These are phyloP conservation scores for Augiades crinisus DNA, from an alignment of 2,888 invertebrate genomes.

Conservation along the genomic window DNA sequence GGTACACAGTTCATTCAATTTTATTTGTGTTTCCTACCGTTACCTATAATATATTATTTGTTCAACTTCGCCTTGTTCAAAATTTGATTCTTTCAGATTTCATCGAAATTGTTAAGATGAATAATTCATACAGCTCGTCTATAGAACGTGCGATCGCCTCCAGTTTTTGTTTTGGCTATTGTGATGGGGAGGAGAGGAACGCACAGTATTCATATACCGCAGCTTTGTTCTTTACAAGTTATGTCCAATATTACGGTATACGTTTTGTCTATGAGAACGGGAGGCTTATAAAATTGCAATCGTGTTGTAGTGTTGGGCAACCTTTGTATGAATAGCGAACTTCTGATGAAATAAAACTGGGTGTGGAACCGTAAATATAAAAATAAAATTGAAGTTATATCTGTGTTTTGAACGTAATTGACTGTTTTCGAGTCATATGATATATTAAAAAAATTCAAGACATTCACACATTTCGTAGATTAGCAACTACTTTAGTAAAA, in stretches of 20 bases:
- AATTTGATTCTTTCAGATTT: conserved; percentile 25
- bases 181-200: conserved; percentile 1
- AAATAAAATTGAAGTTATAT: no score
- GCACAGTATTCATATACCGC: conserved; percentile 3
- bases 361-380: no score
- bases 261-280: not conserved
- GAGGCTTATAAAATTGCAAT: not conserved
- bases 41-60: conserved; percentile 17
- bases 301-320: not conserved
- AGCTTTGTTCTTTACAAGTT: conserved; percentile 14
- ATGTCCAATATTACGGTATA: conserved; percentile 11
- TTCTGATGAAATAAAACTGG: no score
- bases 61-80: conserved; percentile 16
- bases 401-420: no score
- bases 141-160: conserved; percentile 36
- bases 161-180: not conserved
- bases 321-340: not conserved
- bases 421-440: no score
- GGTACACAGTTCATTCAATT: conserved; percentile 4
- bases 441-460: no score
- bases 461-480: no score
- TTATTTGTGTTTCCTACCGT: conserved; percentile 13
- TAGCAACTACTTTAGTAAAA: no score
- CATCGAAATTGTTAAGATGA: conserved; percentile 30
- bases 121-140: conserved; percentile 34